These are phyloP conservation scores for Drosophila lacteicornis DNA, from an alignment of 1,140 invertebrate genomes.

Conservation along the genomic window DNA sequence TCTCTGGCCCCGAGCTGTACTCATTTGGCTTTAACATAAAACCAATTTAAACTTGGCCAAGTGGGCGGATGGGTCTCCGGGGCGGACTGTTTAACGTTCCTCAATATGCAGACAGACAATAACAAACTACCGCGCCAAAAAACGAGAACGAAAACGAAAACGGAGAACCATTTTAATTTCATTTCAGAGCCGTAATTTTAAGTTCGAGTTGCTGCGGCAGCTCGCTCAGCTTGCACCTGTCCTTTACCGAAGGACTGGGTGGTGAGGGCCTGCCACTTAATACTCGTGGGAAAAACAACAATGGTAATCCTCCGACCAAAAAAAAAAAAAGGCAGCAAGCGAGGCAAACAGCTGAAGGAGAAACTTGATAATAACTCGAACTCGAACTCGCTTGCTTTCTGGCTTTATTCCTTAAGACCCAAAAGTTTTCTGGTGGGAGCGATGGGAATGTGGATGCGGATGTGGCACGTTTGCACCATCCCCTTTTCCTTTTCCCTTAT, in stretches of 20 bases:
- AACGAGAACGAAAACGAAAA: constrained; percentile 38
- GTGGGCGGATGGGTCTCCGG: constrained; percentile 18
- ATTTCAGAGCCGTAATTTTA: constrained; percentile 75
- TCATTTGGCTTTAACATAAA: constrained; percentile 83
- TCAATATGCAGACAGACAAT: constrained; percentile 72
- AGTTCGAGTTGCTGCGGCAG: constrained; percentile 52
- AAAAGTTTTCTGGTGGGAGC: constrained; percentile 32
- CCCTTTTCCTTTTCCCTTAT: constrained; percentile 15
- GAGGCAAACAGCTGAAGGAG: constrained; percentile 32
- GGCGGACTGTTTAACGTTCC: constrained; percentile 60
- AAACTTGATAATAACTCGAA: constrained; percentile 78
- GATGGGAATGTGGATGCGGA: constrained; percentile 3
- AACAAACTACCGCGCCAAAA: constrained; percentile 61
- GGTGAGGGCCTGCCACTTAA: constrained; percentile 59
- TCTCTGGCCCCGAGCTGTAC: constrained; percentile 44
- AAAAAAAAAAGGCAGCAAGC: constrained; percentile 4
- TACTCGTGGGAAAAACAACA: constrained; percentile 81
- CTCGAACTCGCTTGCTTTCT: constrained; percentile 66
- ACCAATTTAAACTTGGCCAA: constrained; percentile 79
- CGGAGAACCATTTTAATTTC: constrained; percentile 74
- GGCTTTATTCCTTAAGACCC: constrained; percentile 72
- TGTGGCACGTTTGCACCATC: constrained; percentile 45
- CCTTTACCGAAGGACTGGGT: constrained; percentile 6
- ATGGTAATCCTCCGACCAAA: constrained; percentile 36
- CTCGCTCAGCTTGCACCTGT: constrained; percentile 46